Conservation (phyloP, 2,113 vertebrate genomes). For the Clupea harengus region DNA sequence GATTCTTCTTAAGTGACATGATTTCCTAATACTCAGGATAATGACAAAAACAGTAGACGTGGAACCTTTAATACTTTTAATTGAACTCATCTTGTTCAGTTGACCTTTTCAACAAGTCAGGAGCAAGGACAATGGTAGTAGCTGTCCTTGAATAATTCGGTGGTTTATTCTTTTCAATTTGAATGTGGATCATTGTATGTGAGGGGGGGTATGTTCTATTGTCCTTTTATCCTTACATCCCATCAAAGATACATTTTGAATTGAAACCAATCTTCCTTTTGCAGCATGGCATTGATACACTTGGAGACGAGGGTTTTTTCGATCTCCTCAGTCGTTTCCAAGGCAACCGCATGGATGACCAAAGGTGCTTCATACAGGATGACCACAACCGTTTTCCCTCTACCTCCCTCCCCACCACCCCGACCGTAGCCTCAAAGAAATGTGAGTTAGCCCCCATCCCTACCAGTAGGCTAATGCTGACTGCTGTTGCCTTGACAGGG, state of each 20-base stretch:
- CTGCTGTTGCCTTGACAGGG: background rate
- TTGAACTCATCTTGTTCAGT: too few species aligned
- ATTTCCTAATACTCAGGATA: too few species aligned
- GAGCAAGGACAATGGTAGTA: too few species aligned
- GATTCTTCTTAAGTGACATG: too few species aligned
- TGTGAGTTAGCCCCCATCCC: conserved; percentile 69
- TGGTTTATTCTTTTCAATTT: too few species aligned
- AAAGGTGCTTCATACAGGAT: conserved; percentile 83
- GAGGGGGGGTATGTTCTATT: background rate
- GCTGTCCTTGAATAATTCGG: too few species aligned
- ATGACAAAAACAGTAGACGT: too few species aligned
- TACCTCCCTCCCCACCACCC: conserved; percentile 66
- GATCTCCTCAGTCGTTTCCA: conserved; percentile 94
- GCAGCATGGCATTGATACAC: conserved; percentile 70
- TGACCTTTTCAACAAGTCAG: too few species aligned
- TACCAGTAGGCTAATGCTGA: background rate
- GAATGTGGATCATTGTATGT: background rate
- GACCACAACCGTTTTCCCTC: conserved; percentile 63
- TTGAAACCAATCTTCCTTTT: conserved; percentile 4
- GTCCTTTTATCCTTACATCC: background rate
- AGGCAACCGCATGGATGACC: conserved; percentile 93
- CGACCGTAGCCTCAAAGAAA: conserved; percentile 74
- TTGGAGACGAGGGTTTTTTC: conserved; percentile 91
- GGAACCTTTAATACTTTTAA: too few species aligned
- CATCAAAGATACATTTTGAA: background rate